A percentile compares a stretch with the other conserved stretches of the same genome.
These are phyloP conservation scores for Ochotona princeps DNA, from an alignment of 2,113 vertebrate species.

Conservation along the genomic window DNA sequence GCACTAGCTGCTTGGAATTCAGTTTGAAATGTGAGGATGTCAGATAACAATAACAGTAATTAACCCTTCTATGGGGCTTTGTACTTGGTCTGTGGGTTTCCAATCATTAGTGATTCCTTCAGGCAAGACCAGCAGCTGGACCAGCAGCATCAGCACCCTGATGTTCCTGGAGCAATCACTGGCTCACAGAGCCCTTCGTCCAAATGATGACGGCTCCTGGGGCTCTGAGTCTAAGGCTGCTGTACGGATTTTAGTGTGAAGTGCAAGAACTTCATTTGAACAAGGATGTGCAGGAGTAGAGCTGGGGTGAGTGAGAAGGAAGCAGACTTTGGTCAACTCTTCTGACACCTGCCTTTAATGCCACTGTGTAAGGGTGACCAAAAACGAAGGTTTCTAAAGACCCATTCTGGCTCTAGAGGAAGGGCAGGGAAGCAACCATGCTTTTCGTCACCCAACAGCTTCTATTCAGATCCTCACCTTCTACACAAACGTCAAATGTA, in stretches of 20 bases:
- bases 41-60: constrained; percentile 75
- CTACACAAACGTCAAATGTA: not conserved
- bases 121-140: not conserved
- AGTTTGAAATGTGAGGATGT: constrained; percentile 68
- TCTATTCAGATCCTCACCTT: not conserved
- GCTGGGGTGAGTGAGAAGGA: not conserved
- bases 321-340: not conserved
- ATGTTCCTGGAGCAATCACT: not conserved
- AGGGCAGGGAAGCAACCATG: not conserved
- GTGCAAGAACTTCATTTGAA: constrained; percentile 20
- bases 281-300: not conserved
- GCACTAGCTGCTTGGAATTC: constrained; percentile 67
- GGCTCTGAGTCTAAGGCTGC: not conserved
- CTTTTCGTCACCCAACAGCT: not conserved
- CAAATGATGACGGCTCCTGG: not conserved
- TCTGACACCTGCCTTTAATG: not conserved
- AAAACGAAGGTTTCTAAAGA: not conserved
- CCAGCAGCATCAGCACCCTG: not conserved
- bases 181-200: not conserved
- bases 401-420: not conserved
- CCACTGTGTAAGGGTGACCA: not conserved
- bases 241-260: not conserved
- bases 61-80: constrained; percentile 60
- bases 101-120: constrained; percentile 34
- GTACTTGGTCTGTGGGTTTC: constrained; percentile 39